Conservation (phyloP, 92 coral and sea anemone species). For the Plumapathes pennacea region DNA sequence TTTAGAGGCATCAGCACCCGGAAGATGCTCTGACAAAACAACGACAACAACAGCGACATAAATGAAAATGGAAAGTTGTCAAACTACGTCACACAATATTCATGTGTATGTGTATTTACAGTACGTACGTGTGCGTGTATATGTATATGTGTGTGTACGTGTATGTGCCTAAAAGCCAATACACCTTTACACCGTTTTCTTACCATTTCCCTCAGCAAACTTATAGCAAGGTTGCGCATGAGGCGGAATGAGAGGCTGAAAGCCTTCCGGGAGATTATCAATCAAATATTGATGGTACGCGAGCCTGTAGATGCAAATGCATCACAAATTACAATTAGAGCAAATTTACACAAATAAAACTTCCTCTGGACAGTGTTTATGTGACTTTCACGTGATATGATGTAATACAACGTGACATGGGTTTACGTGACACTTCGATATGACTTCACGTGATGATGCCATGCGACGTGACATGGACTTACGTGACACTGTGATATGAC, state of each 20-base stretch:
- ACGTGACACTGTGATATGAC: no score
- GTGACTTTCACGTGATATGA: no score
- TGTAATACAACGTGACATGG: neutral
- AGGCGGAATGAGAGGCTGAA: slow-evolving; percentile 69
- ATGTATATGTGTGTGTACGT: neutral
- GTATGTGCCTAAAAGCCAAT: neutral
- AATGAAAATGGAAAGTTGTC: neutral
- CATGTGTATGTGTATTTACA: no score
- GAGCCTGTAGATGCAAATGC: slow-evolving; percentile 65
- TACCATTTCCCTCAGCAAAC: slow-evolving; percentile 53
- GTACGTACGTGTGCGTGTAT: no score
- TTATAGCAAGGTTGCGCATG: slow-evolving; percentile 67
- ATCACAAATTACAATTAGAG: no score
- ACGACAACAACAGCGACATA: neutral
- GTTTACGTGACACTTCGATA: neutral
- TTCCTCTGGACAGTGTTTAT: no score
- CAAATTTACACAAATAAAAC: no score
- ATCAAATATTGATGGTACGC: slow-evolving; percentile 81
- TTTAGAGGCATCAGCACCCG: slow-evolving; percentile 89
- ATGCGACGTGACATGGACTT: no score
- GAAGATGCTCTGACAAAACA: slow-evolving; percentile 52
- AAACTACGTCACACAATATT: no score
- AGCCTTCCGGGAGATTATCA: slow-evolving; percentile 70
- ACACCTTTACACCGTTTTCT: neutral
- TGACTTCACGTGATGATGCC: no score